Base-by-base conservation (phyloP, 2,113 vertebrate species). In the Haemorhous mexicanus region DNA sequence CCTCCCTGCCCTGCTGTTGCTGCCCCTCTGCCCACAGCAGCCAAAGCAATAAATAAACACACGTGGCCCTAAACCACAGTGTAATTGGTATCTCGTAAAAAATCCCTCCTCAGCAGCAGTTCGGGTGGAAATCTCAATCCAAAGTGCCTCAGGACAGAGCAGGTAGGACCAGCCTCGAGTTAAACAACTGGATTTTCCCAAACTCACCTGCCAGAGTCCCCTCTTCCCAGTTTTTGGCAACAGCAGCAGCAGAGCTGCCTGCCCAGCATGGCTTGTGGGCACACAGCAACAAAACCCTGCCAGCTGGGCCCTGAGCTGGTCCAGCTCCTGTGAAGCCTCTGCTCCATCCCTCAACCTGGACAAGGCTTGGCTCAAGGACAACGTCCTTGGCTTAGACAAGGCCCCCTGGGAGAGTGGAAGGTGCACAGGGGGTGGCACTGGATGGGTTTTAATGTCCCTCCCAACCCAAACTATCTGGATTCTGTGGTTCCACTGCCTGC, bases 41-140 rank as follows among this genome's bases (percentile, higher is more conserved):
- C 46, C 64, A 10, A 16, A 72, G 50, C 50, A 17, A 5, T 13
- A 39, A 50, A 59, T 1, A 63, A 18, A 32, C 66, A 24, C 83
- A 20, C 0, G 7, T n/a, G 47, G 8, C 47, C 17, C 56, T 78
- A 41, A 72, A 67, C 53, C 37, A 46, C 67, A 9, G 67, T 24
- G 53, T n/a, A 18, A 6, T 16, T 2, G 49, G 13, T 14, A 30
- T 74, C 24, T 16, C 55, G 28, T 6, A 3, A 16, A 33, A 47
- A 35, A 21, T 7, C 16, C 44, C 41, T 14, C 0, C 0, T 2
- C 58, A 56, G 5, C 72, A 76, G 67, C 44, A 56, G 33, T 3
- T 43, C 0, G 2, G 77, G 61, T 53, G 37, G 63, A 66, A 81
- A 30, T 22, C 46, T 66, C 22, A 20, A 12, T 6, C 24, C 4